Conservation (phyloP, 2,113 vertebrate species). For the Origma solitaria region DNA sequence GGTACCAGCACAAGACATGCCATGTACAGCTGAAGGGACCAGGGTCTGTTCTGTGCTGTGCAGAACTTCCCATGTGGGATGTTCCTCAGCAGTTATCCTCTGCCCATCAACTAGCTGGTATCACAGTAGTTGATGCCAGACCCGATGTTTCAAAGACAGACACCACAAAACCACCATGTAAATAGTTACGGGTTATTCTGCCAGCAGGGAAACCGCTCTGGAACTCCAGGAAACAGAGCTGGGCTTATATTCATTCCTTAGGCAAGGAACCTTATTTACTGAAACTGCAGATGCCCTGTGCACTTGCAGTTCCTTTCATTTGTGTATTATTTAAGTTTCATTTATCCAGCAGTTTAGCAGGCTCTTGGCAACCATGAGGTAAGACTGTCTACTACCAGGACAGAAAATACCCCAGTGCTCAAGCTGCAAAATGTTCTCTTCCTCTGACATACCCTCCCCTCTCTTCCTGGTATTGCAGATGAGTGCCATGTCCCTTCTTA, state of each 20-base stretch:
- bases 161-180: neutral
- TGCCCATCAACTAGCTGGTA: neutral
- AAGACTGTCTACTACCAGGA: neutral
- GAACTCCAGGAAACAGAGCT: neutral
- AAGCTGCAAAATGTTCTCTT: neutral
- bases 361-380: neutral
- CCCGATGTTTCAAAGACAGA: neutral
- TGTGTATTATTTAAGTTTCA: neutral
- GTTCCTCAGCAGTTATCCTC: neutral
- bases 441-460: neutral
- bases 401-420: neutral
- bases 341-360: neutral
- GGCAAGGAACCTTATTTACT: neutral
- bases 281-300: neutral
- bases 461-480: neutral
- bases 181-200: neutral
- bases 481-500: neutral
- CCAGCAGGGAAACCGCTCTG: neutral
- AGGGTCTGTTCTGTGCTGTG: neutral
- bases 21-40: neutral
- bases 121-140: neutral
- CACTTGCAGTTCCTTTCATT: neutral
- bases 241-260: neutral
- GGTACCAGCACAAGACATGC: neutral
- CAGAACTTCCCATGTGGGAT: fast-evolving